phyloP scores from a whole-genome alignment of 2,113 vertebrate species.

The Lycaon pictus region DNA sequence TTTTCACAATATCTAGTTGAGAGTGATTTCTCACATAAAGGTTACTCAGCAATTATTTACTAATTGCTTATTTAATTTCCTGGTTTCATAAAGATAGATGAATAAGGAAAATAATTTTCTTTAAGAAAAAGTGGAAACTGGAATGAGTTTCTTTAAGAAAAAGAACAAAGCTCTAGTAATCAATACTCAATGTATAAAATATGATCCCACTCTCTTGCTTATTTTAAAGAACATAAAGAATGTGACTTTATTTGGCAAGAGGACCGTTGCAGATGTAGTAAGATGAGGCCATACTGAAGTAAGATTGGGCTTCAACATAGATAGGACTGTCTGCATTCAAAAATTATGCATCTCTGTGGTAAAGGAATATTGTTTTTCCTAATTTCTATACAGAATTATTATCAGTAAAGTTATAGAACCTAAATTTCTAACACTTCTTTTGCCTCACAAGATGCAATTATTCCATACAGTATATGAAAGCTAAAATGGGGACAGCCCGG shows the following conservation, averaged over 20 bases:
- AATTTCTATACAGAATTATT: conserved; percentile 11
- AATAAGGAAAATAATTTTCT: neutral
- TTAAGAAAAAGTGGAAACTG: neutral
- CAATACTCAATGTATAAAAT: no score
- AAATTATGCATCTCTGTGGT: neutral
- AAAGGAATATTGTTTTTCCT: neutral
- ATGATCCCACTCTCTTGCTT: neutral
- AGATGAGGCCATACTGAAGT: neutral
- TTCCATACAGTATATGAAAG: neutral
- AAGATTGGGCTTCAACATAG: neutral
- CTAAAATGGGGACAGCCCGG: neutral
- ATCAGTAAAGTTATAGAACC: neutral
- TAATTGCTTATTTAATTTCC: neutral
- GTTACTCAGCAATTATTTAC: neutral
- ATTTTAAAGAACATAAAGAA: neutral
- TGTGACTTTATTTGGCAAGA: neutral
- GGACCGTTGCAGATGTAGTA: neutral
- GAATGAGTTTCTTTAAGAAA: neutral
- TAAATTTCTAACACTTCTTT: neutral
- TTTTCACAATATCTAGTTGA: neutral
- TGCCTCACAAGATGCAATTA: neutral
- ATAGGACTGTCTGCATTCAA: neutral
- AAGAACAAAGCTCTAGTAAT: neutral
- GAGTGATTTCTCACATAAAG: neutral
- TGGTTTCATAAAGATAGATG: neutral